Evolutionary conservation across 2,113 vertebrate species (phyloP).

Genomic region (Agelaius phoeniceus): DNA sequence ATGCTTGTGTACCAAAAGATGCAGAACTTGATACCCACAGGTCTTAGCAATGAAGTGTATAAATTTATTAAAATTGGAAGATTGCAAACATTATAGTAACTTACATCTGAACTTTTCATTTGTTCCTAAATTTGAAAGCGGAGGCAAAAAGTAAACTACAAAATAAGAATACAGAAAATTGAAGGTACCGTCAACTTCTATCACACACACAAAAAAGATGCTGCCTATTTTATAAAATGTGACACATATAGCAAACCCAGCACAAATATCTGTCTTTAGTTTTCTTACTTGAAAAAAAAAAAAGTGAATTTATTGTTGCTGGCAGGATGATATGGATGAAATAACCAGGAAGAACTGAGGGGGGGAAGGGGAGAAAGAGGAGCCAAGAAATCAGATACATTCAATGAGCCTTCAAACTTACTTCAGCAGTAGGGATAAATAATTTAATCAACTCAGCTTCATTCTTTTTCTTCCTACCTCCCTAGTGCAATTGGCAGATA

Average conservation of each 20-base stretch:
- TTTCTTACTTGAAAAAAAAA: slow-evolving; percentile 62
- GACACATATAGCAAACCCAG: slow-evolving; percentile 65
- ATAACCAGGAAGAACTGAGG: slow-evolving; percentile 71
- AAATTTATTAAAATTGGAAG: not conserved
- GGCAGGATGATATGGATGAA: slow-evolving; percentile 77
- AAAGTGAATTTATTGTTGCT: slow-evolving; percentile 73
- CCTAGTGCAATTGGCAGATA: slow-evolving; percentile 70
- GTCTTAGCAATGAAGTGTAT: not conserved
- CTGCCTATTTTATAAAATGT: slow-evolving; percentile 59
- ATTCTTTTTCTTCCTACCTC: slow-evolving; percentile 68
- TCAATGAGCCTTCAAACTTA: slow-evolving; percentile 83
- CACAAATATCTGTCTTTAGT: slow-evolving; percentile 75
- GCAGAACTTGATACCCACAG: not conserved
- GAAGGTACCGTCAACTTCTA: slow-evolving; percentile 38
- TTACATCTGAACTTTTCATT: slow-evolving; percentile 11
- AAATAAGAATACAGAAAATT: slow-evolving; percentile 9
- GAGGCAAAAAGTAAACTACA: not conserved
- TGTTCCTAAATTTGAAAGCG: not conserved
- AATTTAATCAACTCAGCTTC: slow-evolving; percentile 76
- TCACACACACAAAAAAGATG: not conserved
- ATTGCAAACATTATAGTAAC: not conserved
- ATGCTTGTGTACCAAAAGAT: not conserved
- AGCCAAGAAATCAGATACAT: slow-evolving; percentile 71
- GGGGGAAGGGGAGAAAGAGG: slow-evolving; percentile 56
- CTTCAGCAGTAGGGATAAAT: slow-evolving; percentile 76